Percentiles rank a stretch among this genome's conserved stretches.
Evolutionary conservation across 2,113 vertebrate species (phyloP).

Genomic region (Rhinopomastus cyanomelas): DNA sequence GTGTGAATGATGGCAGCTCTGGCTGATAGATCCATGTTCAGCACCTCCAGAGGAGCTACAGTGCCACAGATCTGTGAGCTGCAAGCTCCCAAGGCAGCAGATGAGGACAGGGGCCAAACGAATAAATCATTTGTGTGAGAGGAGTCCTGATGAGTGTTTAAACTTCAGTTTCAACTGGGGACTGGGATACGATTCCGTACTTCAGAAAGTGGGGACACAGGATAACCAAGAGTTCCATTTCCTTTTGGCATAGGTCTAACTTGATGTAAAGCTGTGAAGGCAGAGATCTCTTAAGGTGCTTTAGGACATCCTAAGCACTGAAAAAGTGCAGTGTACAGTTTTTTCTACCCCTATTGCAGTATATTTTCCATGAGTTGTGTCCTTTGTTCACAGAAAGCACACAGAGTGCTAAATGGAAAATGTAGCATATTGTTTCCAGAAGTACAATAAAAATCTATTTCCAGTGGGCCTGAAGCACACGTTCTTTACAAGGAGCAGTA

Average conservation of each 20-base stretch:
- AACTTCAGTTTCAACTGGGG: neutral
- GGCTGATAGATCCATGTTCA: neutral
- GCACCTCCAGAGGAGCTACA: neutral
- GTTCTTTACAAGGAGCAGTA: constrained; percentile 16
- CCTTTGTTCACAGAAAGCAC: constrained; percentile 49
- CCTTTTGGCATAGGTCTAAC: neutral
- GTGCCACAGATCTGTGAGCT: accelerated
- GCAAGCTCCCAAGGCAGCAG: neutral
- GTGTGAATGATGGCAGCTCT: neutral
- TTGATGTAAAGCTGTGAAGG: neutral
- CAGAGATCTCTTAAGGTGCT: neutral
- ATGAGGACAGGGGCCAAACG: neutral
- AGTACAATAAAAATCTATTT: constrained; percentile 54
- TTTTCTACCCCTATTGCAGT: neutral
- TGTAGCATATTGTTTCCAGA: constrained; percentile 50
- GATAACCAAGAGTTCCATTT: neutral
- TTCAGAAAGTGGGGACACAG: neutral
- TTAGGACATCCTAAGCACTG: neutral
- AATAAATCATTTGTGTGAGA: neutral
- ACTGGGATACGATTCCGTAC: accelerated
- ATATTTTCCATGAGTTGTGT: constrained; percentile 47
- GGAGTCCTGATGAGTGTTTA: neutral
- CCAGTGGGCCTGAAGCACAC: neutral
- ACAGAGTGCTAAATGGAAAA: constrained; percentile 42
- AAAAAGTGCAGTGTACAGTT: neutral